These are phyloP conservation scores for Pardosa pseudoannulata DNA, from an alignment of 2,888 invertebrate genomes.

Conservation along the genomic window DNA sequence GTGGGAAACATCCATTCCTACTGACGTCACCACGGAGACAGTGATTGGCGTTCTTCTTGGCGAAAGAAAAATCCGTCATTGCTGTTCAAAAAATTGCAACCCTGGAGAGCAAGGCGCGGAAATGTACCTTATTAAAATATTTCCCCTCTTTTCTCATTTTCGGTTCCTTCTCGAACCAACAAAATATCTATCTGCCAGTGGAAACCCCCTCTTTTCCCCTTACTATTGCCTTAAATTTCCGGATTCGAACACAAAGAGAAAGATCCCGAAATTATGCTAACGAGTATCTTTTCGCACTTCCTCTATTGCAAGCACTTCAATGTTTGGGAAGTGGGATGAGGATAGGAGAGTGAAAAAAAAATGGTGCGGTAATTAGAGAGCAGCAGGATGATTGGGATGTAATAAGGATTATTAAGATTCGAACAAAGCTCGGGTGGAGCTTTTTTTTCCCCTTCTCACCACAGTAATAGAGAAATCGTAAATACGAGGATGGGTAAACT, in stretches of 20 bases:
- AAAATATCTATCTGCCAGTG: conserved; percentile 62
- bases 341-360: neutral
- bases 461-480: neutral
- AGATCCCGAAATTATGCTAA: conserved; percentile 62
- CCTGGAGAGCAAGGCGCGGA: conserved; percentile 45
- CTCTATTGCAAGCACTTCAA: conserved; percentile 34
- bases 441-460: neutral
- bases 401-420: conserved; percentile 14
- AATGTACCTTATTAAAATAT: conserved; percentile 71
- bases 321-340: conserved; percentile 11
- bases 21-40: neutral
- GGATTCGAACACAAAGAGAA: conserved; percentile 56
- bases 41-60: conserved; percentile 23
- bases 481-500: conserved; percentile 4
- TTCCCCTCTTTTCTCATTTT: conserved; percentile 68
- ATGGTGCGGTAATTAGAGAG: conserved; percentile 10
- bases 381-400: conserved; percentile 1
- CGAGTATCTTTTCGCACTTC: conserved; percentile 48
- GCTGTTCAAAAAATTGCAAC: conserved; percentile 39
- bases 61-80: conserved; percentile 44
- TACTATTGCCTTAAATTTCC: conserved; percentile 54
- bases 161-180: conserved; percentile 50
- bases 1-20: neutral
- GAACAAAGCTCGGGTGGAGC: neutral
- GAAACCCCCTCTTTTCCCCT: neutral